These are phyloP conservation scores for Heliconius nattereri DNA, from an alignment of 1,140 invertebrate species.

Conservation along the genomic window DNA sequence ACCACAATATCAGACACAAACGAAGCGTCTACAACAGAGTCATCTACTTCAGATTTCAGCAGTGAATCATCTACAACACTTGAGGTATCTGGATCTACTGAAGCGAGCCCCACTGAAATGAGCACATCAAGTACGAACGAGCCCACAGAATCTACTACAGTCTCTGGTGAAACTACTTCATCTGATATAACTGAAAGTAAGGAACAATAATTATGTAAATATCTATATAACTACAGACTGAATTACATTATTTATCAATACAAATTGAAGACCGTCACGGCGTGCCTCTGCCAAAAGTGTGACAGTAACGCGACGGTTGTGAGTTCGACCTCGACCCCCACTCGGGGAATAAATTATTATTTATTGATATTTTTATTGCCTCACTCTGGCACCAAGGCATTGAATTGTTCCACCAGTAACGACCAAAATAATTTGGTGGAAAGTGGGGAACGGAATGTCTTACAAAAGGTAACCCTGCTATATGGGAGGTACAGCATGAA, in stretches of 20 bases:
- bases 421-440: too few relatives aligned
- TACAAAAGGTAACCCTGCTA: too few relatives aligned
- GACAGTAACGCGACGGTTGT: too few relatives aligned
- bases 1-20: neutral
- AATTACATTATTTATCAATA: too few relatives aligned
- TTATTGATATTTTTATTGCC: neutral
- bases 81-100: constrained; percentile 10
- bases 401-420: too few relatives aligned
- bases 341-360: neutral
- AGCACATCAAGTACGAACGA: constrained; percentile 16
- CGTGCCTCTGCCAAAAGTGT: too few relatives aligned
- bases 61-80: constrained; percentile 17
- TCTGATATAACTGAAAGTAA: constrained; percentile 17
- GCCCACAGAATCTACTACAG: constrained; percentile 20
- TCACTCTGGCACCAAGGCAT: too few relatives aligned
- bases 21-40: constrained; percentile 5
- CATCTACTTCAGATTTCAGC: constrained; percentile 1
- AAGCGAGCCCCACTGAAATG: constrained; percentile 15
- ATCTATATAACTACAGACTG: neutral
- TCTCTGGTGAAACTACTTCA: neutral
- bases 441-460: too few relatives aligned
- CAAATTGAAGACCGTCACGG: too few relatives aligned
- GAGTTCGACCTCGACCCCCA: too few relatives aligned
- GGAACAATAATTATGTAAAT: neutral
- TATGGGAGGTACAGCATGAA: too few relatives aligned